A percentile compares a stretch with the other conserved stretches of the same genome.
phyloP scores from a whole-genome alignment of 2,113 vertebrate genomes.

The Monopterus albus region DNA sequence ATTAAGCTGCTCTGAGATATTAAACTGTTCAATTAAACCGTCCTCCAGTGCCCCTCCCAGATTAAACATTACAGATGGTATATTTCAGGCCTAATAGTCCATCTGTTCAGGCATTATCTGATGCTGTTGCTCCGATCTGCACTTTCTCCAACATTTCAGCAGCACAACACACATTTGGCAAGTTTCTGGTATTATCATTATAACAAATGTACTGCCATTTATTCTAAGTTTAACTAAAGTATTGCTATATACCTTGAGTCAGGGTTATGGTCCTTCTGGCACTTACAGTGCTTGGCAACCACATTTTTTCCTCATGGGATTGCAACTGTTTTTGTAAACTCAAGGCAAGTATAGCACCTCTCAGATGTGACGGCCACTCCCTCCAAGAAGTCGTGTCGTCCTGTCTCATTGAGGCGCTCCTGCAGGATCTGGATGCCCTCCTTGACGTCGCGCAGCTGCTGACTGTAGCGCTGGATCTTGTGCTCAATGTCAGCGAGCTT shows the following conservation, averaged over 20 bases:
- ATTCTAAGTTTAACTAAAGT: not conserved
- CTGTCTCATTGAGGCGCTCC: constrained; percentile 89
- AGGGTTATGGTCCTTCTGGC: not conserved
- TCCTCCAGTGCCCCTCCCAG: constrained; percentile 34
- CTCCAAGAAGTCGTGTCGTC: constrained; percentile 91
- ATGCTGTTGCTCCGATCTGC: constrained; percentile 56
- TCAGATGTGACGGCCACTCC: constrained; percentile 90
- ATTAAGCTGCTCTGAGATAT: constrained; percentile 41
- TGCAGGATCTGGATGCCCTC: constrained; percentile 97
- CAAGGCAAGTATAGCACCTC: constrained; percentile 79
- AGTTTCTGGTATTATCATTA: not conserved
- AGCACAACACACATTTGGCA: constrained; percentile 21
- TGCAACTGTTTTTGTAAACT: not conserved
- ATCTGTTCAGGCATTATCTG: constrained; percentile 69
- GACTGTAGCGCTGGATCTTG: constrained; percentile 97
- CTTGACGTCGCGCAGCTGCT: constrained; percentile 95
- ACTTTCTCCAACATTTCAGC: constrained; percentile 45
- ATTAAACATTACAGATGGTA: constrained; percentile 63
- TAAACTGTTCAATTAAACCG: constrained; percentile 64
- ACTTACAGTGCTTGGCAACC: constrained; percentile 12
- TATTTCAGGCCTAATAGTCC: constrained; percentile 58
- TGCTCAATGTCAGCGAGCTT: constrained; percentile 95
- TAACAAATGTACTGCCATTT: not conserved
- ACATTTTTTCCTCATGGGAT: not conserved
- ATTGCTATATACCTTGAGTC: not conserved